These are phyloP conservation scores for Cephus spinipes DNA, from an alignment of 2,888 invertebrate species.

Conservation along the genomic window DNA sequence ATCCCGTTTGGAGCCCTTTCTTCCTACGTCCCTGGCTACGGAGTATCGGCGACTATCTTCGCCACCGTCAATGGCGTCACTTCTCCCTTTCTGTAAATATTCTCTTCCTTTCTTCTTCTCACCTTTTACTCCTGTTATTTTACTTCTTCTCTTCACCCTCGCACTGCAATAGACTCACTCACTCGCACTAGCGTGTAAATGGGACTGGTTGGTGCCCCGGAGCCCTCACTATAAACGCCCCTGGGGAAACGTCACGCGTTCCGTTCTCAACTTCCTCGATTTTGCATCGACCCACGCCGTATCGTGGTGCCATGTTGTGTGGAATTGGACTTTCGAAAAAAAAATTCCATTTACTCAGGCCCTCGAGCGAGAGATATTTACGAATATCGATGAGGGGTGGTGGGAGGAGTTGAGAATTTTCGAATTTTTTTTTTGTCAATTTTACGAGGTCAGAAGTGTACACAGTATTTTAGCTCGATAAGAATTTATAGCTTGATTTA, in stretches of 20 bases:
- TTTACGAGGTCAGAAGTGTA: not conserved
- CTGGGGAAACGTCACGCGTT: conserved; percentile 42
- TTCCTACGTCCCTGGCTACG: not conserved
- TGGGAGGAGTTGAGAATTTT: not conserved
- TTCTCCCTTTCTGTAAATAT: not conserved
- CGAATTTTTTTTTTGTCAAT: not conserved
- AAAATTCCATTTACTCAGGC: not conserved
- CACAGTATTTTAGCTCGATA: not conserved
- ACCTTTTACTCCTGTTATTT: not conserved
- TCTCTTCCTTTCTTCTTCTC: conserved; percentile 10
- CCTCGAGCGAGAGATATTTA: not conserved
- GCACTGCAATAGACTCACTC: conserved; percentile 19
- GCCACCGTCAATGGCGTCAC: not conserved
- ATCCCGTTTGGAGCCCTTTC: not conserved
- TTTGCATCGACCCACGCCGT: not conserved
- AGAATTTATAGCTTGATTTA: not conserved
- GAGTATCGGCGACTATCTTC: not conserved
- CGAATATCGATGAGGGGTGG: not conserved
- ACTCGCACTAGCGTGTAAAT: conserved; percentile 21
- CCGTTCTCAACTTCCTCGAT: conserved; percentile 51
- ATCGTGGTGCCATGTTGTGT: not conserved
- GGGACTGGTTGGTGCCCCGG: not conserved
- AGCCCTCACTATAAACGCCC: conserved; percentile 37
- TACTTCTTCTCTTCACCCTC: conserved; percentile 11
- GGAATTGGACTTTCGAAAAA: not conserved